Percentiles rank a stretch among this genome's conserved stretches.
Evolutionary conservation across 2,888 invertebrate species (phyloP).

Genomic region (Cheilosia grossa): DNA sequence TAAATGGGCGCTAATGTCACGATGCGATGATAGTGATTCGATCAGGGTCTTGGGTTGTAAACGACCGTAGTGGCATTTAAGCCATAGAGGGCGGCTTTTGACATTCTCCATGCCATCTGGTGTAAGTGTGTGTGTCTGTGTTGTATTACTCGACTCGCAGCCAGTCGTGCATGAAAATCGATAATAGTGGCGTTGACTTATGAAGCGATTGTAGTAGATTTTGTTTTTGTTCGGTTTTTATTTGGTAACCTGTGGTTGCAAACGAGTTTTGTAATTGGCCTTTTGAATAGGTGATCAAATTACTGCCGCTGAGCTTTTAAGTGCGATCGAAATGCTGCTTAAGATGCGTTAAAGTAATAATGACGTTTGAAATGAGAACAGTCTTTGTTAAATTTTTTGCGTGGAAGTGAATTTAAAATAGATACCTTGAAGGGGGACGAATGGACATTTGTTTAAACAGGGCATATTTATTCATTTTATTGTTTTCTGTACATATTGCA

Average conservation of each 20-base stretch:
- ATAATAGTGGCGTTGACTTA: constrained; percentile 43
- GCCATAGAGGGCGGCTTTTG: constrained; percentile 29
- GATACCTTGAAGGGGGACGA: too few relatives aligned
- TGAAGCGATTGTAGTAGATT: constrained; percentile 26
- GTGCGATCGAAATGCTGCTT: constrained; percentile 9
- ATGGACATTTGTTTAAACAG: too few relatives aligned
- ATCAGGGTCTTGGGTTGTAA: background rate
- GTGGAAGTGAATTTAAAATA: too few relatives aligned
- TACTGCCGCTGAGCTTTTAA: constrained; percentile 11
- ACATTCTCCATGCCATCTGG: constrained; percentile 9
- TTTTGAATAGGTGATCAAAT: constrained; percentile 29
- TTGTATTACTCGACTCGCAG: background rate
- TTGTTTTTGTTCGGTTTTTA: constrained; percentile 20
- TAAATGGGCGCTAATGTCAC: background rate
- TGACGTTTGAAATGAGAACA: background rate
- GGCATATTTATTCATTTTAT: too few relatives aligned
- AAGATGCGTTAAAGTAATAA: background rate
- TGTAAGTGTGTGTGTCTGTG: background rate
- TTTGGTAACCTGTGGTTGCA: constrained; percentile 43
- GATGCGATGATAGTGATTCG: too few relatives aligned
- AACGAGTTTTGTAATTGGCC: constrained; percentile 37
- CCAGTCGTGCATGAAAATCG: constrained; percentile 42
- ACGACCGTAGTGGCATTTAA: constrained; percentile 28
- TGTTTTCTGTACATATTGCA: too few relatives aligned
- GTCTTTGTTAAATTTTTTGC: background rate